These are phyloP conservation scores for Dione vanillae DNA, from an alignment of 2,888 invertebrate species.

Conservation along the genomic window DNA sequence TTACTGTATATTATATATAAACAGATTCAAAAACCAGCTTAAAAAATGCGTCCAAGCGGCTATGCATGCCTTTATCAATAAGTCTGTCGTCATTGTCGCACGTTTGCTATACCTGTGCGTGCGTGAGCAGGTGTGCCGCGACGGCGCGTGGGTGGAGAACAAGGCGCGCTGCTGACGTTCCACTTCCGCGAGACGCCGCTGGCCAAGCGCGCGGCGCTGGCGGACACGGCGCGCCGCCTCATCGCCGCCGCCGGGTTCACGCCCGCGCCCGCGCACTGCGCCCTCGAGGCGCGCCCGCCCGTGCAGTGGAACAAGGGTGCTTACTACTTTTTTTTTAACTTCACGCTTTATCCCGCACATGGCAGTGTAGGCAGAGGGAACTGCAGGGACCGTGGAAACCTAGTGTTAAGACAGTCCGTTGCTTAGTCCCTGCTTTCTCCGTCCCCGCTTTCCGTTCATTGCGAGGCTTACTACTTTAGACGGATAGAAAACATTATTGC, in stretches of 20 bases:
- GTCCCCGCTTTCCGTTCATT: neutral
- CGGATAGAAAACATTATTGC: no score
- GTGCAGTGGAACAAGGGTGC: slow-evolving; percentile 96
- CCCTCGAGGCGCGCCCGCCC: slow-evolving; percentile 95
- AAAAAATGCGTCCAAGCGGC: no score
- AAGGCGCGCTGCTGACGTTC: slow-evolving; percentile 93
- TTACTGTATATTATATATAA: no score
- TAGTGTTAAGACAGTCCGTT: no score
- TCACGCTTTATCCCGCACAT: no score
- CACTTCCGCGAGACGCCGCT: slow-evolving; percentile 93
- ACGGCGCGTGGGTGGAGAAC: slow-evolving; percentile 96
- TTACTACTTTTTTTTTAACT: neutral
- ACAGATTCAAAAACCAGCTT: no score
- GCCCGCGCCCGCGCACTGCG: slow-evolving; percentile 92
- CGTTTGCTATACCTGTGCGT: no score
- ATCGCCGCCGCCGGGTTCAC: slow-evolving; percentile 91
- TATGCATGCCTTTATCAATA: no score
- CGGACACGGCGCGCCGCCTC: slow-evolving; percentile 88
- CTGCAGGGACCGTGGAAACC: no score
- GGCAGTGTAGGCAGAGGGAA: no score
- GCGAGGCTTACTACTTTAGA: neutral
- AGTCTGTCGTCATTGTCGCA: no score
- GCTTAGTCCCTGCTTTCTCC: no score
- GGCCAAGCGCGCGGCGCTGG: slow-evolving; percentile 86
- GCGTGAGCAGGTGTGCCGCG: slow-evolving; percentile 87